Base-by-base conservation (phyloP, 92 coral and sea anemone species). In the Montipora capitata region DNA sequence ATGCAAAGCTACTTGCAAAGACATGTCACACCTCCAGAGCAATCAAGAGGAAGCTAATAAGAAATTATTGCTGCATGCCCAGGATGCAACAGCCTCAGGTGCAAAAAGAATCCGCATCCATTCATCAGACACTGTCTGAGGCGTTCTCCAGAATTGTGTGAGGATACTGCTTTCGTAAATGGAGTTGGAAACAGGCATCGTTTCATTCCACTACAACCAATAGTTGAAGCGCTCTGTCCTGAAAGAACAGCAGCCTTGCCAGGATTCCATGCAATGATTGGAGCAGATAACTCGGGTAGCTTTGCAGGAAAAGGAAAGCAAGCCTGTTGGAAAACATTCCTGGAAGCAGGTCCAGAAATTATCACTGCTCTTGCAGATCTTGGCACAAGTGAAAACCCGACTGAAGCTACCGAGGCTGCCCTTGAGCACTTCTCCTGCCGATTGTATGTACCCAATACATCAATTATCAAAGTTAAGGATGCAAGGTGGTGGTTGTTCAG, bases 131-230 rank as follows among this genome's bases (percentile, higher is more conserved):
- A 20, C 1, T 20, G 27, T 20, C 27, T 85, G 20, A 85, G 84
- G 67, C 44, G 89, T 9, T 86, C 77, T 68, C 90, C 78, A 4
- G 85, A 77, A n/a, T 48, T 85, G 20, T 86, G 90, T 40, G 40
- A 10, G 40, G 68, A 86, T 35, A 66, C 78, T 8, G 39, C 44
- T 7, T 86, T 86, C 67, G 78, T 67, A 20, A 86, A 85, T 45
- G 90, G 90, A 12, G 54, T 10, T 84, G 77, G 27, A 42, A 75
- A 51, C 51, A 40, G 58, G 51, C 76, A 78, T 64, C 77, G 84
- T 9, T 20, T 20, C 9, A 86, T 86, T 76, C 66, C 77, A 71
- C 63, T 86, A 66, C 75, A 45, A 83, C 85, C 84, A 17, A 77
- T 65, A 12, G 70, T 86, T 11, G 63, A 57, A 15, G 74, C 75